Percentiles rank a stretch among this genome's conserved stretches.
Conservation (phyloP, 2,888 invertebrate species). For the Epirrhoe alternata region DNA sequence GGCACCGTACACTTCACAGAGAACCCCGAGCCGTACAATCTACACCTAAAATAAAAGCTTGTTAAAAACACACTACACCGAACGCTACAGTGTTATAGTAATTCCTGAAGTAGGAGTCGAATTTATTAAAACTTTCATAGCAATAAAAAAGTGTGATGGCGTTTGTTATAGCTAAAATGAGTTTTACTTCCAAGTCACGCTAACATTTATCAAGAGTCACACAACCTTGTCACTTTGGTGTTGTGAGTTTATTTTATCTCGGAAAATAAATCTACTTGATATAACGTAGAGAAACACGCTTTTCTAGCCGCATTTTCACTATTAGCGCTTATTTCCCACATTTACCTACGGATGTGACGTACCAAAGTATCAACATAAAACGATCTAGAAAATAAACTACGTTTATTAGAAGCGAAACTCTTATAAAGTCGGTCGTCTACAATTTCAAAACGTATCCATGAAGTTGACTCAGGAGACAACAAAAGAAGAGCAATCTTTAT, state of each 20-base stretch:
- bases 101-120: neutral
- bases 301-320: slow-evolving; percentile 40
- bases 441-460: neutral
- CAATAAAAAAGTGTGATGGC: neutral
- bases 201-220: neutral
- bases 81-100: too few species aligned
- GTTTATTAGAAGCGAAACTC: slow-evolving; percentile 3
- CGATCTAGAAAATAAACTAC: neutral
- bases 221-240: slow-evolving; percentile 9
- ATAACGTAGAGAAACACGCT: slow-evolving; percentile 25
- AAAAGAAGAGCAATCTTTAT: too few species aligned
- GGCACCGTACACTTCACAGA: too few species aligned
- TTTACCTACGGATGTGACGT: slow-evolving; percentile 34
- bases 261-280: slow-evolving; percentile 25
- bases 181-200: neutral
- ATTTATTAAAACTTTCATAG: neutral
- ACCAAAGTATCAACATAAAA: neutral
- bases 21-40: too few species aligned
- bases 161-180: neutral
- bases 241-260: slow-evolving; percentile 20
- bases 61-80: too few species aligned
- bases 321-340: slow-evolving; percentile 39
- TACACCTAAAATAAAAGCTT: too few species aligned
- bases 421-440: neutral
- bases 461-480: too few species aligned